phyloP scores from a whole-genome alignment of 2,113 vertebrate species.

The Muntiacus muntjak region DNA sequence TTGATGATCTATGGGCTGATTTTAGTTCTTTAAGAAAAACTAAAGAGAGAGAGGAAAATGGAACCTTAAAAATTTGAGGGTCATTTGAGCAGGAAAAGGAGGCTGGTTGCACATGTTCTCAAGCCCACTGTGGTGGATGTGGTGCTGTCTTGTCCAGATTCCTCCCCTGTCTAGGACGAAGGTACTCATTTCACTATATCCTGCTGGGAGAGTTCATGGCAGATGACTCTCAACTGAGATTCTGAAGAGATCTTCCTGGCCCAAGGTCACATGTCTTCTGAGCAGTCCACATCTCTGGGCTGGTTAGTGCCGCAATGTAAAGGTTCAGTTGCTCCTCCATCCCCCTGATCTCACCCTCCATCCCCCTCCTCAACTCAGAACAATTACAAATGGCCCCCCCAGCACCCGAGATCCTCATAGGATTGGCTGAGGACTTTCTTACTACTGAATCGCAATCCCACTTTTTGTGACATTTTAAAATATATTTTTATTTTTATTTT shows the following conservation, averaged over 20 bases:
- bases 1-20: neutral
- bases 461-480: neutral
- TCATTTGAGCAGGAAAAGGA: neutral
- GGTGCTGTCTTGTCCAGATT: neutral
- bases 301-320: neutral
- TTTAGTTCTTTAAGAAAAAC: neutral
- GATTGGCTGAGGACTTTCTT: neutral
- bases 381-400: neutral
- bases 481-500: neutral
- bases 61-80: neutral
- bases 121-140: fast-evolving
- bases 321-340: neutral
- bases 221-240: neutral
- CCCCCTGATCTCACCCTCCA: fast-evolving
- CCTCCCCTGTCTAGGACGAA: neutral
- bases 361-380: neutral
- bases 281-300: neutral
- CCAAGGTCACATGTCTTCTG: neutral
- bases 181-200: neutral
- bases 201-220: neutral
- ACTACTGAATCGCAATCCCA: neutral
- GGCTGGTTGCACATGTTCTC: neutral
- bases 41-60: neutral
- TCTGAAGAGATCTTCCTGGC: neutral
- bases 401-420: neutral